Conservation (phyloP, 2,888 invertebrate species). For the Ptychoptera contaminata region DNA sequence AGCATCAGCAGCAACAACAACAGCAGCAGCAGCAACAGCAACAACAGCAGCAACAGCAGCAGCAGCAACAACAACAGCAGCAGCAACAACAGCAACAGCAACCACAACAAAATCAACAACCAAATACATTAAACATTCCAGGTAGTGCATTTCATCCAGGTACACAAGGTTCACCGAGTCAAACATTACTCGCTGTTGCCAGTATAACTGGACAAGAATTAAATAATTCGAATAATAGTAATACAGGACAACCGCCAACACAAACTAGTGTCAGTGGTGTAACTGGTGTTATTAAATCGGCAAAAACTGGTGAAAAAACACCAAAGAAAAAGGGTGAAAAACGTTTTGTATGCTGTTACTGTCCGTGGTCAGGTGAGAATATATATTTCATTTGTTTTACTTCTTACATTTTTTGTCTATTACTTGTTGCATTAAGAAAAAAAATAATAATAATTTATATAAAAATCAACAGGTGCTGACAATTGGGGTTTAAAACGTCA, state of each 20-base stretch:
- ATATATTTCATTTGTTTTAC: neutral
- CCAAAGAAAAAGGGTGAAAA: slow-evolving; percentile 35
- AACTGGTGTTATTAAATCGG: slow-evolving; percentile 1
- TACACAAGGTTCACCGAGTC: slow-evolving; percentile 17
- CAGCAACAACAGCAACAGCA: neutral
- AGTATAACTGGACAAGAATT: slow-evolving; percentile 21
- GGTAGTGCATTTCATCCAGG: slow-evolving; percentile 22
- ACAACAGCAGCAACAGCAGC: neutral
- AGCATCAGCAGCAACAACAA: slow-evolving; percentile 34
- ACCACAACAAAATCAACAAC: neutral
- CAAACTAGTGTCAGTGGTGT: slow-evolving; percentile 9
- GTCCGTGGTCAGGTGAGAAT: slow-evolving; percentile 60
- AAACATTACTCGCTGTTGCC: slow-evolving; percentile 17
- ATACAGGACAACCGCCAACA: slow-evolving; percentile 10
- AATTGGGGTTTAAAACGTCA: slow-evolving; percentile 89
- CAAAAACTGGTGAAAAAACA: neutral
- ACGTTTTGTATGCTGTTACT: slow-evolving; percentile 75
- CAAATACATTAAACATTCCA: slow-evolving; percentile 3
- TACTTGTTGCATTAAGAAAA: neutral
- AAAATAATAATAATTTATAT: neutral
- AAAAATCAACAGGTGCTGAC: slow-evolving; percentile 45
- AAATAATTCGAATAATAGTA: neutral
- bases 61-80: neutral
- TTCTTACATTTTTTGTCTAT: neutral
- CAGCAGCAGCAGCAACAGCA: slow-evolving; percentile 16